phyloP scores from a whole-genome alignment of 2,113 vertebrate genomes.

The Entelurus aequoreus region DNA sequence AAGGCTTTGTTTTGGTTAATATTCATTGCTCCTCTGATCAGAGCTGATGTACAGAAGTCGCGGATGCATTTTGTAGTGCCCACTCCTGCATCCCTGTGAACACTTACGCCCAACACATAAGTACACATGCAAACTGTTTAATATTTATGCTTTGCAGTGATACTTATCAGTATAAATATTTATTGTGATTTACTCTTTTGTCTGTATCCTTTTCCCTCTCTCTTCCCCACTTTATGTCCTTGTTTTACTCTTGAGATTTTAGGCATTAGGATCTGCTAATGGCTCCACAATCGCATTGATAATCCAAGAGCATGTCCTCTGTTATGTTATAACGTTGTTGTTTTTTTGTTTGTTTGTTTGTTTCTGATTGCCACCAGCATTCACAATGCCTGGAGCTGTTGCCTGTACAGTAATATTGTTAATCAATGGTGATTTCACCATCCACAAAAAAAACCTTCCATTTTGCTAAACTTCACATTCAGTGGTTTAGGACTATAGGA shows the following conservation, averaged over 20 bases:
- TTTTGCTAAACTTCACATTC: too few species aligned
- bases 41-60: constrained; percentile 50
- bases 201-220: constrained; percentile 43
- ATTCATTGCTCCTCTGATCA: constrained; percentile 57
- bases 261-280: constrained; percentile 45
- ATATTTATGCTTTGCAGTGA: constrained; percentile 65
- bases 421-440: too few species aligned
- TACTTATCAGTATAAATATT: constrained; percentile 76
- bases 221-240: constrained; percentile 9
- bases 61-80: constrained; percentile 45
- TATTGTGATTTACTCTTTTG: constrained; percentile 74
- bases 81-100: constrained; percentile 39
- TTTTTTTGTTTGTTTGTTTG: constrained; percentile 63
- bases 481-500: too few species aligned
- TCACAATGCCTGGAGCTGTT: too few species aligned
- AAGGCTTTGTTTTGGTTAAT: constrained; percentile 47
- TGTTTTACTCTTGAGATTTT: constrained; percentile 43
- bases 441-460: too few species aligned
- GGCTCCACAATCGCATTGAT: constrained; percentile 59
- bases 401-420: too few species aligned
- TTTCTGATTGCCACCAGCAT: constrained; percentile 26
- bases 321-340: background rate
- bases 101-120: constrained; percentile 29
- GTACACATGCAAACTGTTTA: constrained; percentile 46
- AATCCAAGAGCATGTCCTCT: constrained; percentile 45